Base-by-base conservation (phyloP, 2,888 invertebrate genomes). In the Spodoptera exigua region DNA sequence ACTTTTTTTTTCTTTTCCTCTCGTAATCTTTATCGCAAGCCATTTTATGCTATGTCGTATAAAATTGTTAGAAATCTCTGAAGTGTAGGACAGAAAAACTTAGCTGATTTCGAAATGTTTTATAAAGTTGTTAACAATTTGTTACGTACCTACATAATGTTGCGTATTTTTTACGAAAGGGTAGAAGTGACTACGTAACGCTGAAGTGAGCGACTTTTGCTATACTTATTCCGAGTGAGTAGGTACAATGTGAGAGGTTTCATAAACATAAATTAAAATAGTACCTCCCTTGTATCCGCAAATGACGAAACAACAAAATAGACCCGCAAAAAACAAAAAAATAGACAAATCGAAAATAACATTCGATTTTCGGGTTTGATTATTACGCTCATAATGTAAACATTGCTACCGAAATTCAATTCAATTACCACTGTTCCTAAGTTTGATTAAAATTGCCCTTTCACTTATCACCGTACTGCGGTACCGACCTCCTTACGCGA, bases 401-500 rank as follows among this genome's bases (percentile, higher is more conserved):
- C n/a, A 36, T n/a, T 16, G 54, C 27, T 17, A 11, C n/a, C 3
- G 7, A n/a, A 2, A 27, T 12, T 43, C 16, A 0, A 17, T 18
- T 39, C 14, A n/a, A 14, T 34, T 3, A 35, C 14, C 39, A 56
- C 17, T 56, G 18, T 48, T 49, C 13, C 4, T 55, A 39, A 21
- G 49, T 72, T 48, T 61, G 53, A 61, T 51, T 55, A 58, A 64
- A 61, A 54, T 52, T 75, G 63, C 59, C 64, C 66, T 70, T 78
- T 71, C 65, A 71, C 70, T 76, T 80, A 82, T 76, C 78, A 74
- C 70, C 56, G 61, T 70, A 69, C 52, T 66, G 43, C 61, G 68
- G 70, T 72, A 77, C 76, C 78, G 78, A 82, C 84, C 83, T 83
- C 80, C 70, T 82, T 83, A 76, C 66, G 54, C 55, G 70, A 80